Percentiles rank a stretch among this genome's conserved stretches.
phyloP scores from a whole-genome alignment of 2,797 vertebrate species.

The Lycodopsis pacificus region DNA sequence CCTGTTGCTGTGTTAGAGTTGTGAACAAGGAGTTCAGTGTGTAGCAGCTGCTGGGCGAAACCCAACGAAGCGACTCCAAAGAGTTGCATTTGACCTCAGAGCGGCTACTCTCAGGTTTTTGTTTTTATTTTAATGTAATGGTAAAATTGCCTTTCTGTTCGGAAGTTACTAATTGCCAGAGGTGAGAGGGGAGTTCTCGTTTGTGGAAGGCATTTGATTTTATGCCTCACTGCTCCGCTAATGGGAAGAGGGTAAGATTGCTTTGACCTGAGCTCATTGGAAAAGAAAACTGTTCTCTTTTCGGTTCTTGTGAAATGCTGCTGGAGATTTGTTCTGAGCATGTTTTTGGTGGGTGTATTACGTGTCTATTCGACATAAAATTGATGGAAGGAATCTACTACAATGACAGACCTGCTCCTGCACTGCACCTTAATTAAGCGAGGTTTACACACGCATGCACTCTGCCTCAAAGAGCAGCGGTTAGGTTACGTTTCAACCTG shows the following conservation, averaged over 20 bases:
- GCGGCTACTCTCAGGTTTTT: not conserved
- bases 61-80: not conserved
- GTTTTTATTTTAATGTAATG: not conserved
- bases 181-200: conserved; percentile 40
- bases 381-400: not conserved
- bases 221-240: conserved; percentile 46
- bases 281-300: conserved; percentile 2
- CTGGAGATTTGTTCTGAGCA: not conserved
- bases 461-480: conserved; percentile 15
- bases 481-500: not conserved
- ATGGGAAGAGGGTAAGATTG: conserved; percentile 26
- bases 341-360: not conserved
- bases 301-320: not conserved
- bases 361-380: not conserved
- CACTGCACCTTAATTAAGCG: not conserved
- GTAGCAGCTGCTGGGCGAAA: conserved; percentile 28
- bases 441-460: not conserved
- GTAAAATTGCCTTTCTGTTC: conserved; percentile 46
- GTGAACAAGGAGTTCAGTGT: not conserved
- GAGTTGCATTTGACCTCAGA: conserved; percentile 13
- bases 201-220: conserved; percentile 59
- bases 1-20: not conserved
- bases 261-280: conserved; percentile 30
- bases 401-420: not conserved
- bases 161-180: conserved; percentile 53